Percentiles rank a stretch among this genome's conserved stretches.
phyloP scores from a whole-genome alignment of 35 echinoderm and acorn worm species.

The Apostichopus californicus region DNA sequence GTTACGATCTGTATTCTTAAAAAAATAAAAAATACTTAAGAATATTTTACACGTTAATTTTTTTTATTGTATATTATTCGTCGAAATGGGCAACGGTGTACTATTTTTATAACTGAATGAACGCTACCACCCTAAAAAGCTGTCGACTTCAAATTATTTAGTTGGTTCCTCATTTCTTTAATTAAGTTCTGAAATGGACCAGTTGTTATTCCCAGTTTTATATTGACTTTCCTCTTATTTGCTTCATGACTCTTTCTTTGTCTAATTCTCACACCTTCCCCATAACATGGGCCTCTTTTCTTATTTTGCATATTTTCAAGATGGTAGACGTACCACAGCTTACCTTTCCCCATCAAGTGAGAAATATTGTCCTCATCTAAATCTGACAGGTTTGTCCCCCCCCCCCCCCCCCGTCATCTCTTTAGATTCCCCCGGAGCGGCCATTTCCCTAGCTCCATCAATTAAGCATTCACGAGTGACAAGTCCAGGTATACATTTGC shows the following conservation, averaged over 20 bases:
- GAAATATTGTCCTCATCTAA: constrained; percentile 30
- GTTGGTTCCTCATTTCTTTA: no score
- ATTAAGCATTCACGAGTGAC: constrained; percentile 41
- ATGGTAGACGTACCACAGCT: neutral
- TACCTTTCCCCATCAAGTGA: constrained; percentile 13
- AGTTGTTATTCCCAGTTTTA: neutral
- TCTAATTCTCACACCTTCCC: neutral
- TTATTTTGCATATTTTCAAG: neutral
- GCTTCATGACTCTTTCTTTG: no score
- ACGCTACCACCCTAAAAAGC: no score
- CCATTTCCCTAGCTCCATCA: constrained; percentile 1
- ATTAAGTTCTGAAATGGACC: neutral
- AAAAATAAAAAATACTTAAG: no score
- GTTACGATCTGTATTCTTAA: no score
- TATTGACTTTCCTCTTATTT: no score
- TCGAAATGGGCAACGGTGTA: no score
- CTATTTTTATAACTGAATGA: no score
- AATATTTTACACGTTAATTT: no score
- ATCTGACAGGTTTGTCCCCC: constrained; percentile 21
- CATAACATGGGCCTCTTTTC: neutral
- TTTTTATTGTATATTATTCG: no score
- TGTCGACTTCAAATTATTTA: no score
- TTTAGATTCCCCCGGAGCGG: constrained; percentile 11
- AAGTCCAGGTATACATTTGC: constrained; percentile 51
- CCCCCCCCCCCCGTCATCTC: neutral